phyloP scores from a whole-genome alignment of 2,888 invertebrate species.

The Apamea monoglypha region DNA sequence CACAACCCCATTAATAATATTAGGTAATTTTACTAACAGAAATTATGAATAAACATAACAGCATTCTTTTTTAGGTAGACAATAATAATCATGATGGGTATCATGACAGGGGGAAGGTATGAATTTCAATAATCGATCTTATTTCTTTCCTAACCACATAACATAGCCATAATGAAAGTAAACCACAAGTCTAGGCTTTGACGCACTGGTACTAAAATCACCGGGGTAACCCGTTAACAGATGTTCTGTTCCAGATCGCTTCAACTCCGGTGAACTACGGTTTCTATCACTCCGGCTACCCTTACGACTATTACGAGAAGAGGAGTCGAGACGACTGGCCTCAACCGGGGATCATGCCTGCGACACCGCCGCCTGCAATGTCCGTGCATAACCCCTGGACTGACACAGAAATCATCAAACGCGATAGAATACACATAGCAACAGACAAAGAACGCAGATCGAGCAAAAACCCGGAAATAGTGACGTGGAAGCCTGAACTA shows the following conservation, averaged over 20 bases:
- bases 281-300: conserved; percentile 91
- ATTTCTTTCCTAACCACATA: conserved; percentile 59
- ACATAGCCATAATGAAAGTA: conserved; percentile 30
- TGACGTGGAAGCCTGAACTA: conserved; percentile 76
- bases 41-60: conserved; percentile 66
- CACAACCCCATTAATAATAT: neutral
- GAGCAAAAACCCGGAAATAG: conserved; percentile 61
- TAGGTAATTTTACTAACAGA: conserved; percentile 66
- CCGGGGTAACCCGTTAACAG: conserved; percentile 87
- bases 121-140: conserved; percentile 72
- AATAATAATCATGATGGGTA: conserved; percentile 81
- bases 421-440: conserved; percentile 78
- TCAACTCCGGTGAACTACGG: conserved; percentile 94
- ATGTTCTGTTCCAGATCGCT: conserved; percentile 91
- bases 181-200: conserved; percentile 75
- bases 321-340: conserved; percentile 82
- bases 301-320: conserved; percentile 87
- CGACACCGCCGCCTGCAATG: conserved; percentile 75
- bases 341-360: conserved; percentile 79
- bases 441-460: conserved; percentile 66
- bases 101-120: conserved; percentile 87
- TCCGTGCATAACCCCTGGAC: conserved; percentile 74
- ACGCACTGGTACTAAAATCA: conserved; percentile 78
- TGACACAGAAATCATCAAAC: conserved; percentile 72
- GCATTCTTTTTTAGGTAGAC: conserved; percentile 88